phyloP scores from a whole-genome alignment of 2,888 invertebrate genomes.

The Myopa tessellatipennis region DNA sequence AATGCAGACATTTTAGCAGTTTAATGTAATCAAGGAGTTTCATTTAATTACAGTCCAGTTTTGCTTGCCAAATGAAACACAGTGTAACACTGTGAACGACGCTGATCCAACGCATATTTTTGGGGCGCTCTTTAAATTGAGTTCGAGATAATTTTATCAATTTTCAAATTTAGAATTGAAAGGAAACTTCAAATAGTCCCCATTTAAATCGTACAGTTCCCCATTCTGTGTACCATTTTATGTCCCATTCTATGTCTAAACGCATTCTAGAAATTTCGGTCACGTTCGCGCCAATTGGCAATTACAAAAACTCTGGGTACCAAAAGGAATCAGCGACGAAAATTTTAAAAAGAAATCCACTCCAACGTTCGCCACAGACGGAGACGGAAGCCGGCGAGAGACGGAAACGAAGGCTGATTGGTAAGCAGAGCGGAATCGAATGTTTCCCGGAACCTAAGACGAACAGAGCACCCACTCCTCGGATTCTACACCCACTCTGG shows the following conservation, averaged over 20 bases:
- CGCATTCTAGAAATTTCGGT: constrained; percentile 51
- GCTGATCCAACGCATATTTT: no score
- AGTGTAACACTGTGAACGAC: no score
- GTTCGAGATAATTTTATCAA: not conserved
- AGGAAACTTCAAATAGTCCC: not conserved
- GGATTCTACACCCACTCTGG: not conserved
- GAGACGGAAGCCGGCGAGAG: constrained; percentile 46
- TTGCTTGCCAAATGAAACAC: no score
- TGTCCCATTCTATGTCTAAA: no score
- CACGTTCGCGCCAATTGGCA: constrained; percentile 63
- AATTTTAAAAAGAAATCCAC: not conserved
- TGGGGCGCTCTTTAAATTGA: not conserved
- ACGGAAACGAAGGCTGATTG: constrained; percentile 57
- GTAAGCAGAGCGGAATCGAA: constrained; percentile 50
- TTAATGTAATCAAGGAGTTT: no score
- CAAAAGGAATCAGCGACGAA: not conserved
- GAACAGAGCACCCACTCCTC: not conserved
- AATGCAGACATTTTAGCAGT: no score
- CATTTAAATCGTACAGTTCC: not conserved
- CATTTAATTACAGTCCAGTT: no score
- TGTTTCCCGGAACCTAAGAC: no score
- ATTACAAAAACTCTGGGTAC: constrained; percentile 55
- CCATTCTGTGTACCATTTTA: constrained; percentile 34
- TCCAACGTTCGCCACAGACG: not conserved
- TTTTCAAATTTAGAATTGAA: not conserved